phyloP scores from a whole-genome alignment of 1,140 invertebrate species.

The Polypedilum vanderplanki region DNA sequence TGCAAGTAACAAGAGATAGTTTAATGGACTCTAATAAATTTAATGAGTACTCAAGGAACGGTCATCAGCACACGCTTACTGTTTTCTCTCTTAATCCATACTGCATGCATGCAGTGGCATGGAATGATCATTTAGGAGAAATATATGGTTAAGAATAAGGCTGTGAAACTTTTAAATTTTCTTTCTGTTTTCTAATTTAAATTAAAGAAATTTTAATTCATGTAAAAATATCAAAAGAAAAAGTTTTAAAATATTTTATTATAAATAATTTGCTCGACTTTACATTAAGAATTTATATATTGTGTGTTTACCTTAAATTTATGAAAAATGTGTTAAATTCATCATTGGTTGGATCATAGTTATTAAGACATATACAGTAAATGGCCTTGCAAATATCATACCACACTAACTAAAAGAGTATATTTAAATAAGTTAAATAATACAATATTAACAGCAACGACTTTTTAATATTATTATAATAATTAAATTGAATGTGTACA shows the following conservation, averaged over 20 bases:
- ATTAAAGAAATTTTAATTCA: no score
- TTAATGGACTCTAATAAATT: conserved; percentile 19
- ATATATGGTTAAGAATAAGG: no score
- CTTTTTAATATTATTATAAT: conserved; percentile 20
- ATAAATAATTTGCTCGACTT: no score
- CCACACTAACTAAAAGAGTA: not conserved
- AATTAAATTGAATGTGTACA: conserved; percentile 9
- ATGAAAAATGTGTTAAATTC: conserved; percentile 6
- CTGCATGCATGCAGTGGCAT: not conserved
- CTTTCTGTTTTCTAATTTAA: no score
- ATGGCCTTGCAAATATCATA: not conserved
- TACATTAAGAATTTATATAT: no score
- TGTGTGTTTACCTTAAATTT: not conserved
- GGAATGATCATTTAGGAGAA: not conserved
- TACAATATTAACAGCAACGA: not conserved
- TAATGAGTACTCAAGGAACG: not conserved
- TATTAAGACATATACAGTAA: not conserved
- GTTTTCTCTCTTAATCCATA: not conserved
- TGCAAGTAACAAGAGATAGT: not conserved
- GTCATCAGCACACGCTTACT: conserved; percentile 10
- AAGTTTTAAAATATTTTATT: no score
- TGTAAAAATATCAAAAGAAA: no score
- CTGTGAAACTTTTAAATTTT: no score
- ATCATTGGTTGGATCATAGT: conserved; percentile 10
- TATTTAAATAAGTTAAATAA: not conserved